Conservation (phyloP, 2,888 invertebrate species). For the Polydrusus cervinus region DNA sequence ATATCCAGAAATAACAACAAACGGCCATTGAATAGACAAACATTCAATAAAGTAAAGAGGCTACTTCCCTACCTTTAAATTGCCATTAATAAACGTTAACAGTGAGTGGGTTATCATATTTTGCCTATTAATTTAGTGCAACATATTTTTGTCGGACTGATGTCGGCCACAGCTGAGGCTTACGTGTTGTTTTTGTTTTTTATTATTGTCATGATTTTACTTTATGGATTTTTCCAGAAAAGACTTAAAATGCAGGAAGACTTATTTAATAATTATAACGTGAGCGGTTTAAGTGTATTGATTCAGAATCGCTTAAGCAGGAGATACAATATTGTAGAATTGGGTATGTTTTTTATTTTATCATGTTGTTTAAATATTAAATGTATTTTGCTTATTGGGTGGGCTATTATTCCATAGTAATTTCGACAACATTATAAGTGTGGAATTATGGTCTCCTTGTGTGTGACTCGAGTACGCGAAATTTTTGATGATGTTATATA, state of each 20-base stretch:
- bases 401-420: too few relatives aligned
- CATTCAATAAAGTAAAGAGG: slow-evolving; percentile 21
- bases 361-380: background rate
- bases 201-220: slow-evolving; percentile 56
- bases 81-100: slow-evolving; percentile 31
- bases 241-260: slow-evolving; percentile 52
- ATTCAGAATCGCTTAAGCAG: slow-evolving; percentile 37
- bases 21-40: background rate
- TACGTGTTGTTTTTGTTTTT: slow-evolving; percentile 57
- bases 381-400: background rate
- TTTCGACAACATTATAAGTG: too few relatives aligned
- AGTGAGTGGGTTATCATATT: slow-evolving; percentile 29
- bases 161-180: slow-evolving; percentile 55
- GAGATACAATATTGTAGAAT: slow-evolving; percentile 16
- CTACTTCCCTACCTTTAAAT: slow-evolving; percentile 41
- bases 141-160: slow-evolving; percentile 19
- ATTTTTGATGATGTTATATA: too few relatives aligned
- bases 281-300: slow-evolving; percentile 40
- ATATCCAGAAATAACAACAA: slow-evolving; percentile 21
- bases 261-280: slow-evolving; percentile 35
- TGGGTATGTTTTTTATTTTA: slow-evolving; percentile 23
- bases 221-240: slow-evolving; percentile 59
- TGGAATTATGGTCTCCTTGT: too few relatives aligned
- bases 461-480: too few relatives aligned
- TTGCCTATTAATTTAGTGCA: slow-evolving; percentile 30